Evolutionary conservation across 2,888 invertebrate genomes (phyloP).

Genomic region (Brassicogethes aeneus): DNA sequence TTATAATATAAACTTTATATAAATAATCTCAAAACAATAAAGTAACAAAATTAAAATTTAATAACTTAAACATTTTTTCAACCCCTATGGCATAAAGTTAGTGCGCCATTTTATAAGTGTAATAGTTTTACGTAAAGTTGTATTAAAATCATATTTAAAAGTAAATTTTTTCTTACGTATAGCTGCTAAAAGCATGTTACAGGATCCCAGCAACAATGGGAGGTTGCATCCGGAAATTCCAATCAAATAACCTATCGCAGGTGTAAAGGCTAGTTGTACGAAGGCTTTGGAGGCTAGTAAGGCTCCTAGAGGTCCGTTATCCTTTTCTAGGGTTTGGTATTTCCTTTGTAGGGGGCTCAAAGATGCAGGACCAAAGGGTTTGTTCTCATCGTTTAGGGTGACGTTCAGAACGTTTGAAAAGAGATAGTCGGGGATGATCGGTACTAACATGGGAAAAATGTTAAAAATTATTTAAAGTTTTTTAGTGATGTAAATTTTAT

Average conservation of each 20-base stretch:
- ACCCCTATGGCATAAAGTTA: neutral
- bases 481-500: too few species aligned
- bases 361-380: conserved; percentile 26
- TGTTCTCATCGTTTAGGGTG: conserved; percentile 9
- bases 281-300: conserved; percentile 70
- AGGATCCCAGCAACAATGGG: conserved; percentile 59
- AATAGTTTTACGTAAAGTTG: too few species aligned
- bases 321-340: conserved; percentile 43
- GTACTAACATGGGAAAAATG: conserved; percentile 50
- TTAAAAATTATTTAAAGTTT: neutral
- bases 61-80: conserved; percentile 1
- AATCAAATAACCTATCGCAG: conserved; percentile 62
- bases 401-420: conserved; percentile 46
- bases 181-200: conserved; percentile 57
- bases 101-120: too few species aligned
- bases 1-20: too few species aligned
- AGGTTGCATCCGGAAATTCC: conserved; percentile 56
- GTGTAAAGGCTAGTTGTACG: conserved; percentile 69
- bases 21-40: too few species aligned
- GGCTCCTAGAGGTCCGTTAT: conserved; percentile 60
- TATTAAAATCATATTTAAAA: neutral
- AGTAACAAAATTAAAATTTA: too few species aligned
- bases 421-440: conserved; percentile 70
- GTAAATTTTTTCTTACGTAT: conserved; percentile 47
- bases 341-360: conserved; percentile 38